These are phyloP conservation scores for Sus scrofa DNA, from an alignment of 2,113 vertebrate species.

Conservation along the genomic window DNA sequence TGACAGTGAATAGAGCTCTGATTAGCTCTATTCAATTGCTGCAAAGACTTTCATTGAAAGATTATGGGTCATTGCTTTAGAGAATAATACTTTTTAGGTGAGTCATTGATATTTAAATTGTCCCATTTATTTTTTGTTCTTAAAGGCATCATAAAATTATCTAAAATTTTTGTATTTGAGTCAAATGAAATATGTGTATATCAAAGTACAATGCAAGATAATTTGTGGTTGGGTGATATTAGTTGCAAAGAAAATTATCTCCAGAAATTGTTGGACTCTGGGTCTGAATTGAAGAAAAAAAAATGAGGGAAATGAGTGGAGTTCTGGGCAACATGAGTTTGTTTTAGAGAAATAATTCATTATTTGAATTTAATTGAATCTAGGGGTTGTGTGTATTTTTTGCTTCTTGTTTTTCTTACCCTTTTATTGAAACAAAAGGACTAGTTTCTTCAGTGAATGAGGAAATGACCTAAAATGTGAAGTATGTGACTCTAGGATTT, in stretches of 20 bases:
- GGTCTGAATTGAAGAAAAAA: neutral
- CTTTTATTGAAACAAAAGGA: neutral
- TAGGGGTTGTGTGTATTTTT: neutral
- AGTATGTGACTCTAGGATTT: neutral
- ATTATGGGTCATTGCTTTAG: neutral
- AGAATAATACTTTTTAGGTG: neutral
- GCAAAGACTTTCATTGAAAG: neutral
- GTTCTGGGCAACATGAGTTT: neutral
- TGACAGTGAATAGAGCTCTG: neutral
- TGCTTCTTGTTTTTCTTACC: neutral
- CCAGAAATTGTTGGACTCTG: neutral
- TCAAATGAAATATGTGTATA: neutral
- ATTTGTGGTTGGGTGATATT: neutral
- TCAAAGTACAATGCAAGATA: neutral
- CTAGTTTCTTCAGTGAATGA: neutral
- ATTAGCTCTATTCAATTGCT: neutral
- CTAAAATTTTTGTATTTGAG: neutral
- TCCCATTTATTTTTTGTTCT: slow-evolving; percentile 43
- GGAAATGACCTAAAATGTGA: neutral
- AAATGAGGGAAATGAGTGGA: neutral
- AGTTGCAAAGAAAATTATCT: slow-evolving; percentile 17
- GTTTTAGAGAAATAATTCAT: neutral
- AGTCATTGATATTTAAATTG: neutral
- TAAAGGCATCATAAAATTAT: neutral
- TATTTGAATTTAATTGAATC: neutral